Evolutionary conservation across 2,888 invertebrate genomes (phyloP).

Genomic region (Lycia hirtaria): DNA sequence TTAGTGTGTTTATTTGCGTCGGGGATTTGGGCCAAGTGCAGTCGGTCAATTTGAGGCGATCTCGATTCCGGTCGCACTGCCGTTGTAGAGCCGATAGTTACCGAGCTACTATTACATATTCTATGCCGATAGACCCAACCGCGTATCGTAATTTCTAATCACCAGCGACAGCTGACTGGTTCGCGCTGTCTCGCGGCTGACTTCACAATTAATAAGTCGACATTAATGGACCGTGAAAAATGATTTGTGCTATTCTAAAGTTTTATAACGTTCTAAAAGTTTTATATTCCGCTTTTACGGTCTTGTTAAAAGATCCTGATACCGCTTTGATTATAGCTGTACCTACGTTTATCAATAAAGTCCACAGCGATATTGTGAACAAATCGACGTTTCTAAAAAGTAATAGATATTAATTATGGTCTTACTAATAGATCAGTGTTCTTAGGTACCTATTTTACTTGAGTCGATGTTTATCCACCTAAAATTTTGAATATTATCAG

Average conservation of each 20-base stretch:
- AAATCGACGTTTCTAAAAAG: neutral
- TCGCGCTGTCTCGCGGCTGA: constrained; percentile 26
- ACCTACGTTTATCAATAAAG: neutral
- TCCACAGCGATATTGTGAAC: neutral
- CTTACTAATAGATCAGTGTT: too few species aligned
- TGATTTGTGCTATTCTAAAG: constrained; percentile 18
- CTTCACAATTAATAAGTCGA: constrained; percentile 12
- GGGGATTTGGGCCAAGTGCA: constrained; percentile 79
- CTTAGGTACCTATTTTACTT: too few species aligned
- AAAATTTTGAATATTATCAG: too few species aligned
- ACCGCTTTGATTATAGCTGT: neutral
- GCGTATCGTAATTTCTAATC: constrained; percentile 36
- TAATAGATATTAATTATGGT: neutral
- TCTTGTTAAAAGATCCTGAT: neutral
- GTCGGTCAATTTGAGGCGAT: constrained; percentile 69
- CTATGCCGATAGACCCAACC: constrained; percentile 13
- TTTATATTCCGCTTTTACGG: neutral
- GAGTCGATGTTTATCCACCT: too few species aligned
- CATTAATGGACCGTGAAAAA: constrained; percentile 25
- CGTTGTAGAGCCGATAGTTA: constrained; percentile 13
- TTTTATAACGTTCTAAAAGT: neutral
- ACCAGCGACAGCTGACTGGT: constrained; percentile 39
- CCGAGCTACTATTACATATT: neutral
- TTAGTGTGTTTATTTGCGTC: constrained; percentile 74
- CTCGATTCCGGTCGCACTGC: constrained; percentile 44